Evolutionary conservation across 2,888 invertebrate species (phyloP).

Genomic region (Volucella bombylans): DNA sequence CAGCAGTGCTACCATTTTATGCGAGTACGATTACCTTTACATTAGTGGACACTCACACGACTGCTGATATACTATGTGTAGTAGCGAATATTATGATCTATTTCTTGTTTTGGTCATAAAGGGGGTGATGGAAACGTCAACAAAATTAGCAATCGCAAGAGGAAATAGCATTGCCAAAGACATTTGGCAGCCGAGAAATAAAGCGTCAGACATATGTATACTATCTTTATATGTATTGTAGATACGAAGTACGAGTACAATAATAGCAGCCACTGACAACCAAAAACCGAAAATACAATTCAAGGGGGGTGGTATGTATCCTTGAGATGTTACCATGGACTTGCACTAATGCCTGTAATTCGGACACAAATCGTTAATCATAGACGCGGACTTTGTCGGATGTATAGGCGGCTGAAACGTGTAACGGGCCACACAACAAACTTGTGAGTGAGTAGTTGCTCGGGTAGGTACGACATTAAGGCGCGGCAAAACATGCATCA

Average conservation of each 20-base stretch:
- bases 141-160: slow-evolving; percentile 33
- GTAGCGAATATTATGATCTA: slow-evolving; percentile 22
- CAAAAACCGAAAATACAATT: slow-evolving; percentile 1
- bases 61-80: slow-evolving; percentile 53
- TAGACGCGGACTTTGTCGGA: slow-evolving; percentile 33
- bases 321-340: slow-evolving; percentile 66
- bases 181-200: slow-evolving; percentile 51
- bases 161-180: slow-evolving; percentile 41
- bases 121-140: not conserved
- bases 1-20: slow-evolving; percentile 24
- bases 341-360: slow-evolving; percentile 60
- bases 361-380: slow-evolving; percentile 57
- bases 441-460: not conserved
- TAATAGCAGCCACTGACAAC: slow-evolving; percentile 8
- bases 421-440: slow-evolving; percentile 2
- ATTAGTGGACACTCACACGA: not conserved
- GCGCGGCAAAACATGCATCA: slow-evolving; percentile 21
- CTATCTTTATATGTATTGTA: slow-evolving; percentile 8
- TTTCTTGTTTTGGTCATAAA: slow-evolving; percentile 60
- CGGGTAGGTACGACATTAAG: slow-evolving; percentile 34
- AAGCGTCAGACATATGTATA: slow-evolving; percentile 41
- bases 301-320: slow-evolving; percentile 35
- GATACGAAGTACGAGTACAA: not conserved
- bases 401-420: slow-evolving; percentile 12
- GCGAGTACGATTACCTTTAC: not conserved